Base-by-base conservation (phyloP, 2,797 vertebrate species). In the Phyllotis vaccarum region DNA sequence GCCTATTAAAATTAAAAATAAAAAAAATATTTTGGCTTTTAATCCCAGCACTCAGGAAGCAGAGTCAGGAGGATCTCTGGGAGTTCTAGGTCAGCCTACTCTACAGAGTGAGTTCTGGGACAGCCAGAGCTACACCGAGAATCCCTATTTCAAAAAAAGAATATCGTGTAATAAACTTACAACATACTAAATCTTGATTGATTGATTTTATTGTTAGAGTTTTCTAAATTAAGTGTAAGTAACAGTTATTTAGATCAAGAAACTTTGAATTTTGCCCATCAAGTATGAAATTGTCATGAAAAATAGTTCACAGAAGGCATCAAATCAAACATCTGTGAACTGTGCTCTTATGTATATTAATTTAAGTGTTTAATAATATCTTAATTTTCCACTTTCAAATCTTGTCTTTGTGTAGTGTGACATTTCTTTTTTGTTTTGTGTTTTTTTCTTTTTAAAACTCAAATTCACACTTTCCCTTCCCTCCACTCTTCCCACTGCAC, bases 331-430 rank as follows among this genome's bases (percentile, higher is more conserved):
- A 0, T 85, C 92, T 96, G 9, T 0, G 93, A 92, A 90, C 93
- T 92, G 7, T 81, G 70, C 7, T 91, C 60, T 27, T 85, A 92
- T 58, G 54, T 85, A 94, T n/a, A 54, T 80, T 16, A 17, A 62
- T 86, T 4, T 24, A 90, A 64, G 82, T 6, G 6, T 88, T 95
- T 90, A 97, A 95, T 92, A 82, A 72, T 80, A 49, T 91, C 49
- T 64, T 92, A 11, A 62, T 91, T 93, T 95, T 98, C 96, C 89
- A 86, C n/a, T 95, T 74, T n/a, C 62, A 96, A 95, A 64, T 91
- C 74, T 2, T 6, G 43, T 81, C 90, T 79, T 96, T 95, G 12
- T 49, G 52, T 74, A 92, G 74, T 8, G 0, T 72, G 46, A 91
- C 68, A 72, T 40, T 40, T 74, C 21, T 43, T 4, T 66, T 64